A percentile compares a stretch with the other conserved stretches of the same genome.
Evolutionary conservation across 2,113 vertebrate species (phyloP).

Genomic region (Poeciliopsis turrubarensis): DNA sequence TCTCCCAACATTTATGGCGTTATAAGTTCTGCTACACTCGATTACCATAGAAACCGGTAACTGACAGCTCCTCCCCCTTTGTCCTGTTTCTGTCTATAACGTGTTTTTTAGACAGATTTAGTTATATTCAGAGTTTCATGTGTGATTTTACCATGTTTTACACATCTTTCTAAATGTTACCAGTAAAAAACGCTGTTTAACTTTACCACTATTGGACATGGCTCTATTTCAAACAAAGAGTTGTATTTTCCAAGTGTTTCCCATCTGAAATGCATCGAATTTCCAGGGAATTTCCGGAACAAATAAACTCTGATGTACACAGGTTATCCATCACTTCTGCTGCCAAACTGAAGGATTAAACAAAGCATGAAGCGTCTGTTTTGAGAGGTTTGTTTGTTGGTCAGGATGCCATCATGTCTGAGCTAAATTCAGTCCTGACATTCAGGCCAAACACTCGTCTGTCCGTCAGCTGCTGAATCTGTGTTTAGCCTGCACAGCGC

Average conservation of each 20-base stretch:
- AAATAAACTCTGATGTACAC: too few relatives aligned
- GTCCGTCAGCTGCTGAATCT: slow-evolving; percentile 1
- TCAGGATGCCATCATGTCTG: background rate
- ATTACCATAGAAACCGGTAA: too few relatives aligned
- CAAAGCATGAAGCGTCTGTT: background rate
- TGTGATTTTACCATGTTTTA: too few relatives aligned
- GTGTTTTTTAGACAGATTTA: too few relatives aligned
- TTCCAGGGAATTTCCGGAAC: too few relatives aligned
- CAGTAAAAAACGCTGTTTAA: too few relatives aligned
- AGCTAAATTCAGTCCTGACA: background rate
- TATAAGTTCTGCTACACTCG: too few relatives aligned
- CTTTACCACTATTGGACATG: background rate
- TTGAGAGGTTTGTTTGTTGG: background rate
- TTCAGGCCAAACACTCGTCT: slow-evolving; percentile 5
- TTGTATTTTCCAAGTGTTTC: background rate
- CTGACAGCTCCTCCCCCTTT: too few relatives aligned
- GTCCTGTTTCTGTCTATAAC: too few relatives aligned
- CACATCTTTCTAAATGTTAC: too few relatives aligned
- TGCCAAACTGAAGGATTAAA: slow-evolving; percentile 1
- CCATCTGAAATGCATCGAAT: background rate
- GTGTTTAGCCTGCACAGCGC: slow-evolving; percentile 2
- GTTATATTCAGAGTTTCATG: too few relatives aligned
- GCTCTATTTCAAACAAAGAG: background rate
- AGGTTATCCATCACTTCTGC: background rate
- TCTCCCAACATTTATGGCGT: too few relatives aligned